Base-by-base conservation (phyloP, 2,113 vertebrate genomes). In the Nycticorax nycticorax region DNA sequence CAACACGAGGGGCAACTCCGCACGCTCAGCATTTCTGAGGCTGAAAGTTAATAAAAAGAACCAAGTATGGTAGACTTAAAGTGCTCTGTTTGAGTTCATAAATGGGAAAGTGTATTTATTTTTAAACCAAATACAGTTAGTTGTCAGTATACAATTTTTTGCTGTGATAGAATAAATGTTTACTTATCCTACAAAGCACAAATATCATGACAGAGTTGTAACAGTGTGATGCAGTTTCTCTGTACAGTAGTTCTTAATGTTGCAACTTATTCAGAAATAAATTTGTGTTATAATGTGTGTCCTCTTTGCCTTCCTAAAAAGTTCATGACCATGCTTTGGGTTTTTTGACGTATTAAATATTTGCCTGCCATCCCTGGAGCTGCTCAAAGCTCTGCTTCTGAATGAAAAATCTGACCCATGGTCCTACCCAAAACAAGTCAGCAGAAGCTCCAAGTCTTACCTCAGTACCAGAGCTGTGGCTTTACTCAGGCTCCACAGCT, bases 141-240 rank as follows among this genome's bases (percentile, higher is more conserved):
- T 82, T 92, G 83, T 98, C 84, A 79, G 93, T 98, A 94, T 88
- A 74, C 12, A 33, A 35, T 87, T 56, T 97, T 97, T 95, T 97
- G 60, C 96, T 93, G 96, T 98, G 95, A 77, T 97, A 52, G 37
- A 97, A 93, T 97, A 95, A 98, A 97, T 96, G 97, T 98, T 98
- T 97, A 97, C 79, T 93, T 97, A 95, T 62, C 91, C 82, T 95
- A 97, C 92, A 97, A 98, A 98, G 98, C 98, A 98, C 98, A 98
- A 98, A 89, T 82, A 85, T 43, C 79, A 97, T 88, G 94, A 94
- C 77, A 87, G 89, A 94, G 80, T 92, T 98, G 96, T 98, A 97
- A 97, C 67, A 85, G 69, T 96, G 97, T 98, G 97, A 97, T 97
- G 94, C 93, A 76, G 90, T 97, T 97, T 92, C 89, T 95, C 87